phyloP scores from a whole-genome alignment of 2,888 invertebrate species.

The Cataglyphis altisquamis region DNA sequence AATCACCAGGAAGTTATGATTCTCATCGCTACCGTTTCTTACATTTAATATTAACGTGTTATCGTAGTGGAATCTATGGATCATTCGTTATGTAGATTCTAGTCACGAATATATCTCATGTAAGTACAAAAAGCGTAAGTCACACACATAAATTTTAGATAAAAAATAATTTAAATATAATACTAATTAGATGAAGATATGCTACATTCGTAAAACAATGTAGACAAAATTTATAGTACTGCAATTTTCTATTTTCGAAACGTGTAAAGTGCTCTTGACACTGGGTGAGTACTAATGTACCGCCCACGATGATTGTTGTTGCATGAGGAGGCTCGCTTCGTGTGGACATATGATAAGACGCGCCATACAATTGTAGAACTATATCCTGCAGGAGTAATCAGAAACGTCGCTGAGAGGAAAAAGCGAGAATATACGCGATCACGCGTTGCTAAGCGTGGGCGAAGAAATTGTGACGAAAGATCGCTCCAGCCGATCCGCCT shows the following conservation, averaged over 20 bases:
- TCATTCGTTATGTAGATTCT: not conserved
- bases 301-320: conserved; percentile 71
- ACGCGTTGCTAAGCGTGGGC: conserved; percentile 2
- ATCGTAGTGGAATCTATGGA: not conserved
- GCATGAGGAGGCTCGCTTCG: conserved; percentile 62
- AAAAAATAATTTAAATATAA: conserved; percentile 1
- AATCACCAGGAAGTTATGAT: conserved; percentile 81
- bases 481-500: not conserved
- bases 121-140: not conserved
- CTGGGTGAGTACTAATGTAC: conserved; percentile 68
- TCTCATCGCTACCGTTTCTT: conserved; percentile 79
- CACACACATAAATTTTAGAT: not conserved
- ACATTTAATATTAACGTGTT: conserved; percentile 67
- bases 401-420: conserved; percentile 17
- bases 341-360: conserved; percentile 61
- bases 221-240: not conserved
- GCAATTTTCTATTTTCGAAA: conserved; percentile 38
- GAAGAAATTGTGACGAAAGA: conserved; percentile 19
- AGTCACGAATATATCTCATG: not conserved
- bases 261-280: not conserved
- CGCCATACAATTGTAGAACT: conserved; percentile 37
- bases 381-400: conserved; percentile 55
- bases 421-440: conserved; percentile 15
- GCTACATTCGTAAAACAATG: not conserved
- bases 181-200: not conserved